Evolutionary conservation across 2,113 vertebrate genomes (phyloP).

Genomic region (Corythornis vintsioides): DNA sequence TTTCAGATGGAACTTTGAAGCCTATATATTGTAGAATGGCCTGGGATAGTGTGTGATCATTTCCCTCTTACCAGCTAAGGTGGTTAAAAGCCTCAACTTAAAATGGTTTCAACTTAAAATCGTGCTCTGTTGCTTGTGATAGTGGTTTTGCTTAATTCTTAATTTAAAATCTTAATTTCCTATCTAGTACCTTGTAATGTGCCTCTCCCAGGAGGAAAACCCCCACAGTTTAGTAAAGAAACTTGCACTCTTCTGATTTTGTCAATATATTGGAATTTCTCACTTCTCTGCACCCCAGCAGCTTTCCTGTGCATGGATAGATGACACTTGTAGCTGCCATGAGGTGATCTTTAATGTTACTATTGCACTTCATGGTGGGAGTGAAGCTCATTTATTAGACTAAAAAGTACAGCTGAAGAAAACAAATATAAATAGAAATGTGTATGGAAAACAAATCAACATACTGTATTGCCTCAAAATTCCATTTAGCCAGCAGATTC

Average conservation of each 20-base stretch:
- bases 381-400: not conserved
- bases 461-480: not conserved
- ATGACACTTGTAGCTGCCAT: not conserved
- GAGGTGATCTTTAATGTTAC: not conserved
- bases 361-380: not conserved
- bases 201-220: not conserved
- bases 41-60: not conserved
- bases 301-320: not conserved
- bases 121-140: not conserved
- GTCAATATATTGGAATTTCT: not conserved
- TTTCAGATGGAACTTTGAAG: not conserved
- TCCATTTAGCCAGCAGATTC: not conserved
- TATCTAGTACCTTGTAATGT: not conserved
- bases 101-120: not conserved
- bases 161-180: not conserved
- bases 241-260: not conserved
- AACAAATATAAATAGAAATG: not conserved
- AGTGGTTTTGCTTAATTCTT: not conserved
- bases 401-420: not conserved
- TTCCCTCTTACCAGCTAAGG: not conserved
- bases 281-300: not conserved
- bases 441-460: not conserved
- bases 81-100: not conserved
- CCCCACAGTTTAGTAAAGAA: not conserved
- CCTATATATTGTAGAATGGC: fast-evolving